Conservation (phyloP, 2,797 vertebrate species). For the Yasuhikotakia modesta region DNA sequence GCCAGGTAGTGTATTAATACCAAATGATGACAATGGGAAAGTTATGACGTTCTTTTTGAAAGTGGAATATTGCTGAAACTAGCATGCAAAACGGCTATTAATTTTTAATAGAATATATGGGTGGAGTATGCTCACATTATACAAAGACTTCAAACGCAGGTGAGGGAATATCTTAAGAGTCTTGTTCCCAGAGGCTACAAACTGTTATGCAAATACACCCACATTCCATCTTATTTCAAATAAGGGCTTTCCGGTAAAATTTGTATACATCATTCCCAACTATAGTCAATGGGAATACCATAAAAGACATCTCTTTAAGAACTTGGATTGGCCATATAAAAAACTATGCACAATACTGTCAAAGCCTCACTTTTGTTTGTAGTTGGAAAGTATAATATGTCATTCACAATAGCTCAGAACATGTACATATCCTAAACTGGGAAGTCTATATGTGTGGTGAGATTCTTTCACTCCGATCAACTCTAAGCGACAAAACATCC, state of each 20-base stretch:
- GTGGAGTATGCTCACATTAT: background rate
- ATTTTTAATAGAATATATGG: background rate
- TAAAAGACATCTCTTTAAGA: background rate
- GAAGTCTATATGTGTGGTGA: background rate
- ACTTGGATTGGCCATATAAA: background rate
- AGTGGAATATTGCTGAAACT: background rate
- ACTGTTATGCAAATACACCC: constrained; percentile 25
- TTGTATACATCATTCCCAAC: background rate
- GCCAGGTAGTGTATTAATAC: background rate
- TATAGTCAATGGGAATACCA: background rate
- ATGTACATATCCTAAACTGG: background rate
- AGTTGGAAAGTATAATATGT: background rate
- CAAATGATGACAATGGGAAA: background rate
- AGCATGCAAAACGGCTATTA: constrained; percentile 6
- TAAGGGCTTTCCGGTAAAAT: background rate
- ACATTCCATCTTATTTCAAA: constrained; percentile 5
- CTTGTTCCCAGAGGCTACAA: constrained; percentile 12
- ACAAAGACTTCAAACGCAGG: constrained; percentile 1
- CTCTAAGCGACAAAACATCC: background rate
- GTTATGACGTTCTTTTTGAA: too few relatives aligned
- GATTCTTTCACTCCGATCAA: background rate
- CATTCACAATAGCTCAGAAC: background rate
- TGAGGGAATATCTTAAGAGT: constrained; percentile 17
- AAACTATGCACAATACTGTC: background rate
- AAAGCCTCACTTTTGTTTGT: background rate